phyloP scores from a whole-genome alignment of 2,113 vertebrate genomes.

The Jacana jacana region DNA sequence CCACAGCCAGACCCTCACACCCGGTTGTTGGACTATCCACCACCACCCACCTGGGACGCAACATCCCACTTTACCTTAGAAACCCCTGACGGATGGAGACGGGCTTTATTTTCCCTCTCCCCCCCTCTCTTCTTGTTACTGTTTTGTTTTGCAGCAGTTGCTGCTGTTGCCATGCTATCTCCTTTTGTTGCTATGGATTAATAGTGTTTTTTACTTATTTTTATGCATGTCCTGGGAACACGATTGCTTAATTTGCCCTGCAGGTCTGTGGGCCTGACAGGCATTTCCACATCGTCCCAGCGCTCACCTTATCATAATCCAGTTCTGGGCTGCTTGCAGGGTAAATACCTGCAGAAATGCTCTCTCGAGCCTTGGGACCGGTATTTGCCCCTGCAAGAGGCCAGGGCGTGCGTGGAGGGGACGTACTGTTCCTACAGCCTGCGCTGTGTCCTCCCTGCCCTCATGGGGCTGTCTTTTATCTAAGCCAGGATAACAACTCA shows the following conservation, averaged over 20 bases:
- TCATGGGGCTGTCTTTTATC: neutral
- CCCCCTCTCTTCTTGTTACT: neutral
- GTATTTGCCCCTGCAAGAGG: neutral
- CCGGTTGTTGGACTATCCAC: fast-evolving
- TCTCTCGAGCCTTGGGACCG: neutral
- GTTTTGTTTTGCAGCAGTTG: slow-evolving; percentile 56
- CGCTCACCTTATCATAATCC: neutral
- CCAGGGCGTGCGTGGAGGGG: neutral
- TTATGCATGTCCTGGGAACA: slow-evolving; percentile 63
- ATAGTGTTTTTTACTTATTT: slow-evolving; percentile 58
- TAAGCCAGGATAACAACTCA: neutral
- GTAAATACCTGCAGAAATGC: slow-evolving; percentile 33
- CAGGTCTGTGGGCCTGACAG: slow-evolving; percentile 11
- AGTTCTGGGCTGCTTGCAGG: slow-evolving; percentile 3
- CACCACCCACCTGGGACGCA: neutral
- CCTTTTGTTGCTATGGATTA: slow-evolving; percentile 65
- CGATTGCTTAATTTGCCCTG: slow-evolving; percentile 45
- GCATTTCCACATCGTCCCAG: neutral
- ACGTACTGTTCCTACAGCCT: neutral
- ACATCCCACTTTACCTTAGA: neutral
- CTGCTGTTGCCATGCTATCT: slow-evolving; percentile 59
- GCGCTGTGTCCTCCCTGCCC: neutral
- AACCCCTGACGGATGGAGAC: neutral
- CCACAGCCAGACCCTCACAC: neutral
- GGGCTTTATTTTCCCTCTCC: neutral